Conservation (phyloP, 2,113 vertebrate species). For the Rhynchomys soricoides region DNA sequence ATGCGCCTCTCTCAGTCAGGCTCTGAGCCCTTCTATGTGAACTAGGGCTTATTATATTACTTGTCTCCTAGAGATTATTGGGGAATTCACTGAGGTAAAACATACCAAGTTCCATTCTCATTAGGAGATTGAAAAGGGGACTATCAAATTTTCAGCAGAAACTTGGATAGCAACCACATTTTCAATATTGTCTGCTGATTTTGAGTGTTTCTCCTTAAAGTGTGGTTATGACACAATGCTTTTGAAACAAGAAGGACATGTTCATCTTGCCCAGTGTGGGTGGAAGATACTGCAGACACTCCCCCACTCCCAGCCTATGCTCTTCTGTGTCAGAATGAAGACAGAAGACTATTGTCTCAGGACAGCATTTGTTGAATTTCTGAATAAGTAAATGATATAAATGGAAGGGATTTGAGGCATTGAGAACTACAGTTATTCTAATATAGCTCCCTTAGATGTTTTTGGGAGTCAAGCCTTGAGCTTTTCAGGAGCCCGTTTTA, state of each 20-base stretch:
- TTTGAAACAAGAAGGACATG: not conserved
- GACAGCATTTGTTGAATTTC: not conserved
- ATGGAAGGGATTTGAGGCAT: not conserved
- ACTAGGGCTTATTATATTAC: not conserved
- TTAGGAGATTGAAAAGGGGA: not conserved
- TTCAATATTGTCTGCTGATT: constrained; percentile 22
- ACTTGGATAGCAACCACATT: not conserved
- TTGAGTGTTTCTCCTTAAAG: not conserved
- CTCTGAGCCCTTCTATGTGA: not conserved
- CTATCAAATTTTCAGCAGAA: constrained; percentile 7
- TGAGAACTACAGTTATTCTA: not conserved
- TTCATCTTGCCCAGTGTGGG: not conserved
- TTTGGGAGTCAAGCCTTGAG: not conserved
- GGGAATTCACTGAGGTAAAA: constrained; percentile 5
- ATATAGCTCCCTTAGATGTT: not conserved
- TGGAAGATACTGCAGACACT: not conserved
- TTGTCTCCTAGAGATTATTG: not conserved
- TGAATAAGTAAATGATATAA: not conserved
- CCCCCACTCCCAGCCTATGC: not conserved
- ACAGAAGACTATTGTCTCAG: not conserved
- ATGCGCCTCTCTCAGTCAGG: not conserved
- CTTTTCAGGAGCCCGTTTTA: not conserved
- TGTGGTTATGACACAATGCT: not conserved
- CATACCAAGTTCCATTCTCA: not conserved
- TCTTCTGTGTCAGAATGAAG: not conserved